These are phyloP conservation scores for Tenualosa ilisha DNA, from an alignment of 2,797 vertebrate species.

Conservation along the genomic window DNA sequence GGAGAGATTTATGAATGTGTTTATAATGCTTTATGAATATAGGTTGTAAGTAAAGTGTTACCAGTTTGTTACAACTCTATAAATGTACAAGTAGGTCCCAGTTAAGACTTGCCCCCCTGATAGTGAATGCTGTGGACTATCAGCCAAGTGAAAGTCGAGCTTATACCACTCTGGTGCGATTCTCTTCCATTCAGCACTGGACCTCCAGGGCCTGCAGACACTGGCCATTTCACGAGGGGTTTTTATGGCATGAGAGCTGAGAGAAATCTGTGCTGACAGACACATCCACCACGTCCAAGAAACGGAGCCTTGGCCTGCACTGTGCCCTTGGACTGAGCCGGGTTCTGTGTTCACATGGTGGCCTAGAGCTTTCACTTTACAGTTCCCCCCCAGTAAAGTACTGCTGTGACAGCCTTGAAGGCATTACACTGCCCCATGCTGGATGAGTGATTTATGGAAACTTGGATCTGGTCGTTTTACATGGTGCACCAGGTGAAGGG, in stretches of 20 bases:
- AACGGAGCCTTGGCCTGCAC: not conserved
- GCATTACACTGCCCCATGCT: not conserved
- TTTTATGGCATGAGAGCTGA: slow-evolving; percentile 36
- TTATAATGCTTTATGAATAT: not conserved
- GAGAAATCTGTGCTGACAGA: slow-evolving; percentile 37
- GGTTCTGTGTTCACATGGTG: slow-evolving; percentile 31
- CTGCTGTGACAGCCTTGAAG: slow-evolving; percentile 24
- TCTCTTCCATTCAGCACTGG: not conserved
- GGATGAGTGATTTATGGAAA: slow-evolving; percentile 39
- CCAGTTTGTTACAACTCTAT: not conserved
- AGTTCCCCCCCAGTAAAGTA: slow-evolving; percentile 27
- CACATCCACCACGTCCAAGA: not conserved
- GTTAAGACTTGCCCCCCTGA: not conserved
- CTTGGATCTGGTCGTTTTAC: slow-evolving; percentile 28
- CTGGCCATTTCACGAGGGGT: not conserved
- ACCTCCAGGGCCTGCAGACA: not conserved
- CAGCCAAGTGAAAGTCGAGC: not conserved
- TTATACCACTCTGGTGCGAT: not conserved
- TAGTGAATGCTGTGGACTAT: not conserved
- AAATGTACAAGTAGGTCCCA: not conserved
- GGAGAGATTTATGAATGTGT: no score
- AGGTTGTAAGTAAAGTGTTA: not conserved
- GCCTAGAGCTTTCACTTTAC: slow-evolving; percentile 32
- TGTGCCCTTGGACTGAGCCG: not conserved
- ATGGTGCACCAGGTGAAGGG: slow-evolving; percentile 9